These are phyloP conservation scores for Halictus ligatus DNA, from an alignment of 2,888 invertebrate genomes.

Conservation along the genomic window DNA sequence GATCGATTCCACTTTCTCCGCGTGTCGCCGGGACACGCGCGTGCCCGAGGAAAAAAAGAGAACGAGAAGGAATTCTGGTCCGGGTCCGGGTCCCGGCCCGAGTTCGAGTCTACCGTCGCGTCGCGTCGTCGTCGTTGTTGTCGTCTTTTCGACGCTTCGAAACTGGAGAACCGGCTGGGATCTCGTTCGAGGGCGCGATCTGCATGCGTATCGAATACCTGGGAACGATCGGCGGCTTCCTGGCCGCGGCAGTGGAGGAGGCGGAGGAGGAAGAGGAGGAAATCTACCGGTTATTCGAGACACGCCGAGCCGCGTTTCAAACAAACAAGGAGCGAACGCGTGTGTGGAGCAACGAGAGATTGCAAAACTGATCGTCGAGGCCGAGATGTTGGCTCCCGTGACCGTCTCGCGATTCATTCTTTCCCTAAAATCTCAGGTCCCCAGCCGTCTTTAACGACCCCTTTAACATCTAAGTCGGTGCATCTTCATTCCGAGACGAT, in stretches of 20 bases:
- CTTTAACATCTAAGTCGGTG: neutral
- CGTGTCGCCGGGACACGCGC: conserved; percentile 2
- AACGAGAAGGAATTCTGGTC: conserved; percentile 4
- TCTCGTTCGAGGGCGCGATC: conserved; percentile 53
- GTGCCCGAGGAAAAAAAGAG: neutral
- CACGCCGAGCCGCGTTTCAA: conserved; percentile 37
- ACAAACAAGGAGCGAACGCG: conserved; percentile 74
- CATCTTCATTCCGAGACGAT: neutral
- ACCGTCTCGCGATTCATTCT: neutral
- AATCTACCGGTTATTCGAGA: conserved; percentile 63
- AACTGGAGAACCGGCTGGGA: conserved; percentile 13
- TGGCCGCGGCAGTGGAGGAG: conserved; percentile 33
- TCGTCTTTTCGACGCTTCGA: neutral
- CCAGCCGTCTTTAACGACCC: neutral
- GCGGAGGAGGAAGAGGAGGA: conserved; percentile 51
- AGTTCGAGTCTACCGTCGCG: neutral
- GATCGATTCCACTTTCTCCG: conserved; percentile 35
- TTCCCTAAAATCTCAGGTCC: neutral
- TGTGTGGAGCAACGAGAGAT: conserved; percentile 75
- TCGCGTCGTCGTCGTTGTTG: neutral
- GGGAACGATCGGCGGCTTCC: conserved; percentile 57
- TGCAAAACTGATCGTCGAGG: conserved; percentile 74
- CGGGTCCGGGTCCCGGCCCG: neutral
- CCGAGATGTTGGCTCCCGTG: conserved; percentile 36
- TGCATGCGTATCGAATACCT: conserved; percentile 47